Conservation (phyloP, 2,888 invertebrate species). For the Serrognathus titanus region DNA sequence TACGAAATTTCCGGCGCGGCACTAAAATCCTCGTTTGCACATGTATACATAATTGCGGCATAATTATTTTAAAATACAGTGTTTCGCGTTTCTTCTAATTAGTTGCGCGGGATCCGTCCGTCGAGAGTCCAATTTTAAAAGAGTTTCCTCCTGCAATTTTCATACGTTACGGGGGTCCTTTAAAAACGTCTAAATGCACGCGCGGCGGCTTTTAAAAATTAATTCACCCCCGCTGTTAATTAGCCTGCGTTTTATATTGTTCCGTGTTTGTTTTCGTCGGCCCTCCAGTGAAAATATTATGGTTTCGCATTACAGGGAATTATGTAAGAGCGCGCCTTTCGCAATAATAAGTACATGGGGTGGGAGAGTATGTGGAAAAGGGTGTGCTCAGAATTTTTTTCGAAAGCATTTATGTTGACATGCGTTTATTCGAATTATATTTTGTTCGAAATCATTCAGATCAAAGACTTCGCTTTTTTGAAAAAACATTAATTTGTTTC, state of each 20-base stretch:
- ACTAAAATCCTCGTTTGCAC: slow-evolving; percentile 23
- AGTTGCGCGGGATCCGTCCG: slow-evolving; percentile 20
- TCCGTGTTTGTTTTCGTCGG: slow-evolving; percentile 12
- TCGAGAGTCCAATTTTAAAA: slow-evolving; percentile 20
- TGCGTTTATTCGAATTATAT: too few relatives aligned
- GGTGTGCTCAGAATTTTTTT: too few relatives aligned
- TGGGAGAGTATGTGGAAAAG: too few relatives aligned
- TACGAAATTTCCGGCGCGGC: slow-evolving; percentile 17
- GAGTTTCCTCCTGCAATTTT: slow-evolving; percentile 16
- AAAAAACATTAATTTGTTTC: too few relatives aligned
- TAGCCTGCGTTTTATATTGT: slow-evolving; percentile 18
- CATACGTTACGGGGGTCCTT: slow-evolving; percentile 11
- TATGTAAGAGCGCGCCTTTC: too few relatives aligned
- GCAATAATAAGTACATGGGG: too few relatives aligned
- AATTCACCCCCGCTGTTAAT: slow-evolving; percentile 15
- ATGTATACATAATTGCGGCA: slow-evolving; percentile 24
- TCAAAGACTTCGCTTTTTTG: too few relatives aligned
- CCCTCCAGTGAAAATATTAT: slow-evolving; percentile 11
- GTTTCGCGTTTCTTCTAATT: slow-evolving; percentile 23
- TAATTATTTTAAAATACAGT: slow-evolving; percentile 26
- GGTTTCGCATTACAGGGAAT: not conserved
- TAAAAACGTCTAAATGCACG: slow-evolving; percentile 4
- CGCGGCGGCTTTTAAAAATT: slow-evolving; percentile 14
- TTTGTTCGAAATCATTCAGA: too few relatives aligned
- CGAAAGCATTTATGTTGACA: too few relatives aligned